Conservation (phyloP, 2,888 invertebrate species). For the Liposcelis brunnea region DNA sequence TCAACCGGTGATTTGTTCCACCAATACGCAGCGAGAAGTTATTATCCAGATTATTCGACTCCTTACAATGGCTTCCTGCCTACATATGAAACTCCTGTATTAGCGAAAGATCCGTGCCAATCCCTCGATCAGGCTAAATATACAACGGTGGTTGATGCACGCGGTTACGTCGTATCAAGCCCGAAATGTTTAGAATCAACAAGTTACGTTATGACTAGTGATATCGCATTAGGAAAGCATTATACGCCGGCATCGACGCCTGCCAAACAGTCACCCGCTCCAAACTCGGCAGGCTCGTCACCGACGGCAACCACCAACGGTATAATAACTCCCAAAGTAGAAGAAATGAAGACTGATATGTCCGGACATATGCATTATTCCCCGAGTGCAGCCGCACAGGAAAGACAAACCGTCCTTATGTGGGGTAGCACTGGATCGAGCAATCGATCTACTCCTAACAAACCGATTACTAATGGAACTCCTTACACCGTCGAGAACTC, state of each 20-base stretch:
- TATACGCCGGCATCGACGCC: constrained; percentile 5
- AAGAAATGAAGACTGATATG: constrained; percentile 37
- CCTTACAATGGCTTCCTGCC: constrained; percentile 26
- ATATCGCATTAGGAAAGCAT: too few relatives aligned
- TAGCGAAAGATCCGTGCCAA: neutral
- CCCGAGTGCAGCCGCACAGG: constrained; percentile 15
- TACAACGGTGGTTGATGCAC: neutral
- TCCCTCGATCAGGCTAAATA: neutral
- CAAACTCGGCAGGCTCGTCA: constrained; percentile 32
- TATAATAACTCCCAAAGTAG: constrained; percentile 39
- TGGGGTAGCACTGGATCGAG: constrained; percentile 43
- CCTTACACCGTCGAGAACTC: constrained; percentile 16
- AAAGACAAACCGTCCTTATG: constrained; percentile 78
- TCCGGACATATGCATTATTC: constrained; percentile 18
- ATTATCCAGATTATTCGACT: constrained; percentile 49
- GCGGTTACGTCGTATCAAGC: neutral
- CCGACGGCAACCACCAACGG: constrained; percentile 25
- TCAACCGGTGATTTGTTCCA: constrained; percentile 74
- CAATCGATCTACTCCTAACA: constrained; percentile 2
- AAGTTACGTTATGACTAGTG: too few relatives aligned
- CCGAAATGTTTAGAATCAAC: constrained; percentile 5
- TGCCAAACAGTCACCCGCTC: constrained; percentile 7
- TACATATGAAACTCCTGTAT: constrained; percentile 33
- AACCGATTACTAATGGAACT: constrained; percentile 17
- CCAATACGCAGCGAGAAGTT: constrained; percentile 67